Evolutionary conservation across 2,113 vertebrate species (phyloP).

Genomic region (Anas platyrhynchos): DNA sequence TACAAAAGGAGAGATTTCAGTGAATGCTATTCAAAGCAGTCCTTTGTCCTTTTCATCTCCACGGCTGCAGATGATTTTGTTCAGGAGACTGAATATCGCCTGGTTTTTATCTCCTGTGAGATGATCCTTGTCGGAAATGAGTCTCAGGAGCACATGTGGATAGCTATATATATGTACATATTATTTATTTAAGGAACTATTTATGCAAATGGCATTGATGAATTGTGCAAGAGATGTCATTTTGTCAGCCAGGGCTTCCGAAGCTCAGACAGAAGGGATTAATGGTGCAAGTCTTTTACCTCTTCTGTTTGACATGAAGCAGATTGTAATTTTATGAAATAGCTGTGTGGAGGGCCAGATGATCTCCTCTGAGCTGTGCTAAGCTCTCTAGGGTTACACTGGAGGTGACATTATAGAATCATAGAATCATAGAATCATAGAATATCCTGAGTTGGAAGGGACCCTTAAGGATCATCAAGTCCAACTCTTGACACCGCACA

Average conservation of each 20-base stretch:
- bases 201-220: slow-evolving; percentile 48
- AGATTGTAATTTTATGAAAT: slow-evolving; percentile 3
- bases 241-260: slow-evolving; percentile 21
- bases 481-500: too few species aligned
- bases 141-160: slow-evolving; percentile 51
- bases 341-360: neutral
- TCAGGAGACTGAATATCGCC: slow-evolving; percentile 32
- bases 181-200: slow-evolving; percentile 43
- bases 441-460: too few species aligned
- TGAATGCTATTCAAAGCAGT: neutral
- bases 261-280: slow-evolving; percentile 42
- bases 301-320: slow-evolving; percentile 26
- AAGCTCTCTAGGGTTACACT: neutral
- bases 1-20: slow-evolving; percentile 32
- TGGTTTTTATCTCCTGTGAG: slow-evolving; percentile 67
- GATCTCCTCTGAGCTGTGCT: neutral
- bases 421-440: too few species aligned
- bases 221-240: slow-evolving; percentile 35
- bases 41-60: slow-evolving; percentile 68
- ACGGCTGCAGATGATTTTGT: slow-evolving; percentile 50
- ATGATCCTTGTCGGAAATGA: slow-evolving; percentile 63
- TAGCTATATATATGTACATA: slow-evolving; percentile 23
- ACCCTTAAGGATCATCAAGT: too few species aligned
- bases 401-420: neutral
- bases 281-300: slow-evolving; percentile 7